Conservation (phyloP, 1,140 invertebrate genomes). For the Caenorhabditis latens region DNA sequence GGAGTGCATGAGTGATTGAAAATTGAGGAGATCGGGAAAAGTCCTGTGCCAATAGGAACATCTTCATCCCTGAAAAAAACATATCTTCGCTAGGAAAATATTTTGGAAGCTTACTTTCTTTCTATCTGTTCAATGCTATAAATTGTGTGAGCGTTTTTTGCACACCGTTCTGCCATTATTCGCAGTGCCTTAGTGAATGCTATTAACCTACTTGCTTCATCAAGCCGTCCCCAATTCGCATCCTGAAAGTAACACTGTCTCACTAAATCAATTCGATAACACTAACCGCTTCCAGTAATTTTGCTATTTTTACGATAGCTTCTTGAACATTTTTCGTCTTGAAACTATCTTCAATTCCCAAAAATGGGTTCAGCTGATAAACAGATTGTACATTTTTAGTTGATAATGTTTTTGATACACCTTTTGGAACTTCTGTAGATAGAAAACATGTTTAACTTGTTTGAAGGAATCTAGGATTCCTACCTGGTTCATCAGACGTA, state of each 20-base stretch:
- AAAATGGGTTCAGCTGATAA: neutral
- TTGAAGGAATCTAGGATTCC: neutral
- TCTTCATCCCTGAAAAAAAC: conserved; percentile 10
- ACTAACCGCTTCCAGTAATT: neutral
- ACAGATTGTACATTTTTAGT: neutral
- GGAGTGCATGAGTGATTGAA: conserved; percentile 56
- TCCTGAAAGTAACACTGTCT: neutral
- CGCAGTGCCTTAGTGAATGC: conserved; percentile 2
- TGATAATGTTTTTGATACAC: neutral
- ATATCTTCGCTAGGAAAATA: neutral
- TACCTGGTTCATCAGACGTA: neutral
- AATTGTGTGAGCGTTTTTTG: conserved; percentile 47
- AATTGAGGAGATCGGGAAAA: conserved; percentile 48
- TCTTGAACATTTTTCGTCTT: neutral
- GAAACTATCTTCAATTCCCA: conserved; percentile 7
- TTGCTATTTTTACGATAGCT: neutral
- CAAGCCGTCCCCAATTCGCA: conserved; percentile 19
- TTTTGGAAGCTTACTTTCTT: neutral
- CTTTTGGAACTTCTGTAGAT: neutral
- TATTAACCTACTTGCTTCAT: neutral
- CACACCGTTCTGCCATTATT: conserved; percentile 7
- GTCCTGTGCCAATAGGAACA: conserved; percentile 16
- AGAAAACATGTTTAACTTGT: neutral
- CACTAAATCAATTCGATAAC: neutral
- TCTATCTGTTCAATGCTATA: conserved; percentile 32